Evolutionary conservation across 2,888 invertebrate species (phyloP), one percentile per base, ranked within the genome.

Genomic region (Ichneumoninae sp.): DNA sequence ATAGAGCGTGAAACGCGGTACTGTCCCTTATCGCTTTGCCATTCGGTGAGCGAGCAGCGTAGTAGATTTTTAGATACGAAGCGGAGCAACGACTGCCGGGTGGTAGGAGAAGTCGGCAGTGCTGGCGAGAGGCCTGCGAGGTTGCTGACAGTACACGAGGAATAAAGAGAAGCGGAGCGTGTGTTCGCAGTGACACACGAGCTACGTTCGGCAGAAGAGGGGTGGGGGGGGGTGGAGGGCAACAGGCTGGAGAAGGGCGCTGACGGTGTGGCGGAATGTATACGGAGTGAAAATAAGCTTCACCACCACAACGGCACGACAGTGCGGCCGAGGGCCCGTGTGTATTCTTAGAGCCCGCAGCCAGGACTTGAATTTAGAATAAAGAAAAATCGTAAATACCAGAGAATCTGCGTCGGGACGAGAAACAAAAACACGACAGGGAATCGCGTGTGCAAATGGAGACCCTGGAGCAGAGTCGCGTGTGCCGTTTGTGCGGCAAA

Each of bases 401-500:
- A 36, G 19, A 26, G 40, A 47, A 50, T 33, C 22, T 6, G 22
- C 16, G 62, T 52, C 13, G 47, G 40, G 8, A 16, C 16, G 8
- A n/a, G 36, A 47, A 16, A 47, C 5, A 47, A 13, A 40, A 47
- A 47, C 30, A 30, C 30, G 3, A 30, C 4, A 26, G 57, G 57
- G 57, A 16, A 33, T 36, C 66, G 40, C 60, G 16, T 47, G 81
- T 76, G 86, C 78, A 79, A 79, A 93, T 93, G 93, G 93, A 93
- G 89, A 93, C 93, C 66, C 89, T 93, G 82, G 93, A 93, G 69
- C 88, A 89, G 57, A 92, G 92, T 76, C 90, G 90, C 75, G 89
- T 92, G 81, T 93, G 93, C 86, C 92, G 93, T 74, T 88, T 93
- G 47, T 93, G 93, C 85, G 93, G 93, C 76, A 91, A 91, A 62